These are phyloP conservation scores for Muscidifurax raptorellus DNA, from an alignment of 1,140 invertebrate genomes.

Conservation along the genomic window DNA sequence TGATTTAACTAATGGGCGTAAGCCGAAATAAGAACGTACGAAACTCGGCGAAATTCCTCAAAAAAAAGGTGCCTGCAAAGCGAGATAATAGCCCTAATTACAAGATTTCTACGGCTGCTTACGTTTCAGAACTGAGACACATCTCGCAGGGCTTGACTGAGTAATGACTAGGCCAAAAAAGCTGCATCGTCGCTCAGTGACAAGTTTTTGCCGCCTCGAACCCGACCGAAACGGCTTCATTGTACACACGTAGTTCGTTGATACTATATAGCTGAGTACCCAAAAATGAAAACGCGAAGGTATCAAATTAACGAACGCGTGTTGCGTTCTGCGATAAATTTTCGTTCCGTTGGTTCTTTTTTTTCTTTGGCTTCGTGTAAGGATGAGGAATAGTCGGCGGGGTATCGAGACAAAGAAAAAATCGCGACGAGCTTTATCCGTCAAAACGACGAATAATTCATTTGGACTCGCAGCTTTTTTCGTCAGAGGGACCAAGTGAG, in stretches of 20 bases:
- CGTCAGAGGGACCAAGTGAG: no score
- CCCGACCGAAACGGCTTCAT: no score
- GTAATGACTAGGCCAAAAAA: not conserved
- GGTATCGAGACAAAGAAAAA: not conserved
- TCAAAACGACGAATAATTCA: not conserved
- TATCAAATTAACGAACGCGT: constrained; percentile 24
- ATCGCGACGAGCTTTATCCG: no score
- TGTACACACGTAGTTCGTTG: not conserved
- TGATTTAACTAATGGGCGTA: no score
- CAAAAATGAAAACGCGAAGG: not conserved
- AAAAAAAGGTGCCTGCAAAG: not conserved
- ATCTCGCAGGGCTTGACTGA: not conserved
- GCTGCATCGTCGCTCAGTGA: not conserved
- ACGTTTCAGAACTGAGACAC: not conserved
- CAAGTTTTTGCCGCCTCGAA: not conserved
- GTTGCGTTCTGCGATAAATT: constrained; percentile 29
- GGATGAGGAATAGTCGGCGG: not conserved
- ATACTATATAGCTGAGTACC: no score
- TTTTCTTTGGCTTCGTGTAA: not conserved
- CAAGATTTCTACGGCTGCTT: not conserved
- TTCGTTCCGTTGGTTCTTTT: not conserved
- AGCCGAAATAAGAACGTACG: not conserved
- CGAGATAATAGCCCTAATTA: constrained; percentile 3
- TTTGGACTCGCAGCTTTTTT: not conserved
- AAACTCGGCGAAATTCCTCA: not conserved